Evolutionary conservation across 2,888 invertebrate genomes (phyloP).

Genomic region (Ametastegia equiseti): DNA sequence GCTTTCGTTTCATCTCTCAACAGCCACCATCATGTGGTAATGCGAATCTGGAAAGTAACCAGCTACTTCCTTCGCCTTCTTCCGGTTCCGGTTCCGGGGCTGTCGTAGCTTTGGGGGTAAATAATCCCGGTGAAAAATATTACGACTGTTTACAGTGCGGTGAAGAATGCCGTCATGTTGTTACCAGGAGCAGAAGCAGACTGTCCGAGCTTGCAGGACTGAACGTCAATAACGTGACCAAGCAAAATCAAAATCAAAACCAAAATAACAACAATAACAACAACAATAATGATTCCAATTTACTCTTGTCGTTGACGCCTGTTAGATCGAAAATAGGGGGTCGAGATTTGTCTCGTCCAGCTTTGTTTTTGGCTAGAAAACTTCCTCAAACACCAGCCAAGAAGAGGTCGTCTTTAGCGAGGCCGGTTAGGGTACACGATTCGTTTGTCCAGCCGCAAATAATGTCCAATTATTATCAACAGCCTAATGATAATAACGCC

Average conservation of each 20-base stretch:
- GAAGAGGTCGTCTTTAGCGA: conserved; percentile 70
- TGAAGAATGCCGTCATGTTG: conserved; percentile 70
- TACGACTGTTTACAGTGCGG: conserved; percentile 73
- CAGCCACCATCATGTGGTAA: conserved; percentile 52
- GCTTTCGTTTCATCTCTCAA: conserved; percentile 67
- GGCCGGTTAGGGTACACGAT: conserved; percentile 71
- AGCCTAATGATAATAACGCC: conserved; percentile 43
- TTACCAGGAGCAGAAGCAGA: conserved; percentile 39
- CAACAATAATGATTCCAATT: conserved; percentile 40
- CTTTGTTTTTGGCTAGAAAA: not conserved
- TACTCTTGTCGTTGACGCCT: not conserved
- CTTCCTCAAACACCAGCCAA: conserved; percentile 64
- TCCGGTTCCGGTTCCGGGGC: not conserved
- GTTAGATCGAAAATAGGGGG: not conserved
- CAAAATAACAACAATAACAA: conserved; percentile 51
- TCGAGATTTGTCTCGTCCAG: not conserved
- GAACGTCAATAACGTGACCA: no score
- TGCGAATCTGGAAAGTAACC: conserved; percentile 60
- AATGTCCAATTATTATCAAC: conserved; percentile 39
- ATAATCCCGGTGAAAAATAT: conserved; percentile 65
- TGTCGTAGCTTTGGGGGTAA: not conserved
- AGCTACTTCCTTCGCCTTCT: conserved; percentile 68
- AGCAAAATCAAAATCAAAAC: conserved; percentile 68
- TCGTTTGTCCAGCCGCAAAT: conserved; percentile 64
- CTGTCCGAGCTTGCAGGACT: not conserved